These are phyloP conservation scores for Lymantria monacha DNA, from an alignment of 2,888 invertebrate species.

Conservation along the genomic window DNA sequence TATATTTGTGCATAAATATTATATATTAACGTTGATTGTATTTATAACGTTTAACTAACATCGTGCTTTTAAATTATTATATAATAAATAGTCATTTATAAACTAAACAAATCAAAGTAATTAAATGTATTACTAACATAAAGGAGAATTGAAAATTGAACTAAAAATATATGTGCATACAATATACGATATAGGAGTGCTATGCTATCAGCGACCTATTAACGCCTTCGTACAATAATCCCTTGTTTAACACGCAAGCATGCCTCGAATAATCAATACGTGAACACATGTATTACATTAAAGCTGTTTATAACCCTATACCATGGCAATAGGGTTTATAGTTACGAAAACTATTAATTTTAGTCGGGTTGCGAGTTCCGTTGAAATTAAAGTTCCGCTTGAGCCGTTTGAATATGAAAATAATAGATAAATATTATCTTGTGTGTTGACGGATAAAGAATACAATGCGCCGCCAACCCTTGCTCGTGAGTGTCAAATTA, in stretches of 20 bases:
- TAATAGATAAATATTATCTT: neutral
- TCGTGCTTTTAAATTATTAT: no score
- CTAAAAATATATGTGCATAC: no score
- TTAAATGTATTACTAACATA: no score
- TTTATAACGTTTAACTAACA: no score
- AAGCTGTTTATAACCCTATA: constrained; percentile 12
- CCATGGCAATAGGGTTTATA: constrained; percentile 5
- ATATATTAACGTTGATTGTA: no score
- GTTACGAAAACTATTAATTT: constrained; percentile 1
- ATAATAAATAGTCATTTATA: no score
- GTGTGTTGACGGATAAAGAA: no score
- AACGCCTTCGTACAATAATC: constrained; percentile 24
- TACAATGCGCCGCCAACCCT: no score
- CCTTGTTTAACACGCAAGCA: constrained; percentile 25
- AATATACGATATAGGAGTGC: constrained; percentile 1
- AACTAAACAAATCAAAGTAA: no score
- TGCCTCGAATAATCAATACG: constrained; percentile 31
- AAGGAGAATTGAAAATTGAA: no score
- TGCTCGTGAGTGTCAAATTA: no score
- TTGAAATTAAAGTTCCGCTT: constrained; percentile 29
- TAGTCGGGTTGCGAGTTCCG: constrained; percentile 24
- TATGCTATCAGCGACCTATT: constrained; percentile 18
- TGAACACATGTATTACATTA: constrained; percentile 4
- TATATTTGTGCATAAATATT: no score
- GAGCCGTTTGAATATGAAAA: constrained; percentile 26